A percentile compares a stretch with the other conserved stretches of the same genome.
Evolutionary conservation across 2,888 invertebrate species (phyloP).

Genomic region (Frankliniella intonsa): DNA sequence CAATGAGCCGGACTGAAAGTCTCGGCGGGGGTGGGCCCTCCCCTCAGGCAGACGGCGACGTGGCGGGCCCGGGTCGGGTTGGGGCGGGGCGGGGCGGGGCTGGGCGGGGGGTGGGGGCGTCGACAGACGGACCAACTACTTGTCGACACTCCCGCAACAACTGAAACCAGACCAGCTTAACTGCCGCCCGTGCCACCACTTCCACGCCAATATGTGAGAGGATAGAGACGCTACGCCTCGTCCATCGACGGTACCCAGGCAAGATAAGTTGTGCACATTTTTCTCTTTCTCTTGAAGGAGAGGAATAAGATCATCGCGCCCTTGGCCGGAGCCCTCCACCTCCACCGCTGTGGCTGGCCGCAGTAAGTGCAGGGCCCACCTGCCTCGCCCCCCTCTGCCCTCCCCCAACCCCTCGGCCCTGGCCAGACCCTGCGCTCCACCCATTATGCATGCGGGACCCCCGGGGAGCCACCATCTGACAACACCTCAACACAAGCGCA

Average conservation of each 20-base stretch:
- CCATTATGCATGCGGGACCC: background rate
- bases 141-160: background rate
- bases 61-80: too few species aligned
- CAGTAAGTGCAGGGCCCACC: background rate
- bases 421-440: background rate
- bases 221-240: background rate
- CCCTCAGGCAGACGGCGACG: background rate
- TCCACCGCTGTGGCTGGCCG: background rate
- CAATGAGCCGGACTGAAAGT: background rate
- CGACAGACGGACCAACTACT: background rate
- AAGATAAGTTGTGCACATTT: too few species aligned
- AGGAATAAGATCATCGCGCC: too few species aligned
- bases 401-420: background rate
- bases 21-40: background rate
- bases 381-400: background rate
- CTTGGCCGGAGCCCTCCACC: background rate
- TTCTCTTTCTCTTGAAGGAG: background rate
- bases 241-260: too few species aligned
- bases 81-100: background rate
- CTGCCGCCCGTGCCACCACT: background rate
- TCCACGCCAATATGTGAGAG: background rate
- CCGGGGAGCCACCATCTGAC: constrained; percentile 17
- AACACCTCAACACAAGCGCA: background rate
- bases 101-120: background rate
- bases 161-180: background rate